Evolutionary conservation across 2,113 vertebrate genomes (phyloP), one percentile per base, ranked within the genome.

Genomic region (Neogale vison): DNA sequence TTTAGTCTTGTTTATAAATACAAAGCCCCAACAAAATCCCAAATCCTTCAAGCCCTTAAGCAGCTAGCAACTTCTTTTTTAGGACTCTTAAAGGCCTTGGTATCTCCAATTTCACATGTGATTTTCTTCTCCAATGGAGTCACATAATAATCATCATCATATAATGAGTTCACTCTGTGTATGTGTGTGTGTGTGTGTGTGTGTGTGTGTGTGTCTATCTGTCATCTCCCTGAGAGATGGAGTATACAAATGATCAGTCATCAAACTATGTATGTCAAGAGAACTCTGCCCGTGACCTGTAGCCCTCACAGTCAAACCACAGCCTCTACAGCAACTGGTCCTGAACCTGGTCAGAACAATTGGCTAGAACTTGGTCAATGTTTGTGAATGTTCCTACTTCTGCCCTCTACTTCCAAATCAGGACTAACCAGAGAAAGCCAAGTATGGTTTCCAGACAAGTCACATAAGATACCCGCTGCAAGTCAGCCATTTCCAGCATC

Each of bases 401-500:
- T 9, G 15, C 6, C 10, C 29, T 7, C 36, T 3, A 8, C 55
- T 79, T 87, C n/a, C 15, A 69, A 57, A 42, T 90, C 20, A 79
- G 24, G 42, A 67, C 20, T 39, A 47, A 80, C 29, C 55, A 63
- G 6, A 91, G 31, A 82, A 83, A 85, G 21, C 15, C 29, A 65
- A 71, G 24, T 21, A 1, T 69, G 17, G 42, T n/a, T 7, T 26
- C 14, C 52, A 81, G n/a, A n/a, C 5, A 65, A 23, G 6, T 36
- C 21, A n/a, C 13, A 20, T 4, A 59, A 31, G 50, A 26, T 9
- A 18, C 13, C 15, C 24, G 17, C 0, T 67, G 0, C 2, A 90
- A 12, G 57, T 8, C 17, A 47, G n/a, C 52, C 24, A 10, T 14
- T 6, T 29, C 2, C 1, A 11, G 24, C 23, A 13, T 12, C 3